Conservation (phyloP, 2,888 invertebrate species). For the Alcis repandata region DNA sequence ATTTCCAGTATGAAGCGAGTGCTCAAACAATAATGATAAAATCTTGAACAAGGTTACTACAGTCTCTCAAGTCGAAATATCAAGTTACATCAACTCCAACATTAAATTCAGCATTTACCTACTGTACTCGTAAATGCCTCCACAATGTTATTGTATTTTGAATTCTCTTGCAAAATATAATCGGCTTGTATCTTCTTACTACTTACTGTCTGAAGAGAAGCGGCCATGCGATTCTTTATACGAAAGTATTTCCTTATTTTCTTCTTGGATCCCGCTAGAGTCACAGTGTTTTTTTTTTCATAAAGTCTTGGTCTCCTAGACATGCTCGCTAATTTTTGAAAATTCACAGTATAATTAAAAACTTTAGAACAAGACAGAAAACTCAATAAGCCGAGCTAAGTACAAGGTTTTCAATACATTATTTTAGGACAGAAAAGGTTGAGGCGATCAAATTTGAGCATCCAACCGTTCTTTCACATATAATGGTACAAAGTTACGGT, state of each 20-base stretch:
- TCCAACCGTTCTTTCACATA: not conserved
- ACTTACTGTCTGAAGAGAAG: too few relatives aligned
- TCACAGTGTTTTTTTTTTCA: too few relatives aligned
- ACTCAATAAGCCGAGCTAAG: too few relatives aligned
- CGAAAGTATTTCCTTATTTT: too few relatives aligned
- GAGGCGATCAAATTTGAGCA: not conserved
- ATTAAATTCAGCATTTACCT: slow-evolving; percentile 22
- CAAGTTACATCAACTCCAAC: slow-evolving; percentile 27
- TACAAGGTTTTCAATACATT: too few relatives aligned
- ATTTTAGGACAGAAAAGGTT: not conserved
- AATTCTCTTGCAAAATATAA: slow-evolving; percentile 19
- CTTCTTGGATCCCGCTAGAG: too few relatives aligned
- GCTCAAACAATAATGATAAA: slow-evolving; percentile 17
- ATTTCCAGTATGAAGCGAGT: slow-evolving; percentile 1
- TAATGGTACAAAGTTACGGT: not conserved
- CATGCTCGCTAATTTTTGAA: too few relatives aligned
- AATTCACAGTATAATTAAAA: too few relatives aligned
- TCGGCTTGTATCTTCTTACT: not conserved
- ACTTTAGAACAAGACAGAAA: not conserved
- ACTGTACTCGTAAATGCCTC: slow-evolving; percentile 12
- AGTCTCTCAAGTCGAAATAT: slow-evolving; percentile 26
- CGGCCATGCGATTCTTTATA: too few relatives aligned
- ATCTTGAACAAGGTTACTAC: slow-evolving; percentile 22
- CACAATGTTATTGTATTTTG: slow-evolving; percentile 18
- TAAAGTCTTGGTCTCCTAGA: too few relatives aligned